Conservation (phyloP, 2,888 invertebrate species). For the Xylocampa areola region DNA sequence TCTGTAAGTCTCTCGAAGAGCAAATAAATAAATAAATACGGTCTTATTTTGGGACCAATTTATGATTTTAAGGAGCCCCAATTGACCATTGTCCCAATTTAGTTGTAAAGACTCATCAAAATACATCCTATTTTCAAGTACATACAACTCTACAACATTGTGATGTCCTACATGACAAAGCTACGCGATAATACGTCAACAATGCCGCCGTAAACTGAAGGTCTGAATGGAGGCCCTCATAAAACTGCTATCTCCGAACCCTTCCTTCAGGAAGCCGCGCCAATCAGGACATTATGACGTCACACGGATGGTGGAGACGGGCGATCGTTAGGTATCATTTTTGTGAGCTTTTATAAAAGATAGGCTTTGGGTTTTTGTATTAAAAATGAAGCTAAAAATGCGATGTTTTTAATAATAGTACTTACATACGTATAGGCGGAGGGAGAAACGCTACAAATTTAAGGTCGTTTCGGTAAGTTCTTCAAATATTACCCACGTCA, state of each 20-base stretch:
- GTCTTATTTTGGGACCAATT: too few species aligned
- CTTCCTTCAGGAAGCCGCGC: constrained; percentile 31
- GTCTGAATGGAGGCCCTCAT: constrained; percentile 26
- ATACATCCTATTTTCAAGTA: not conserved
- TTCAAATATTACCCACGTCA: too few species aligned
- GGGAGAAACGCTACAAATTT: too few species aligned
- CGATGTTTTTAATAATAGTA: too few species aligned
- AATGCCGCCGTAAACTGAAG: constrained; percentile 19
- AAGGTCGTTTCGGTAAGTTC: too few species aligned
- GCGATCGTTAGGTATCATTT: not conserved
- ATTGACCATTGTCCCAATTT: too few species aligned
- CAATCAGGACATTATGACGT: constrained; percentile 12
- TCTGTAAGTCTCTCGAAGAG: too few species aligned
- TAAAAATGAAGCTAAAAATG: too few species aligned
- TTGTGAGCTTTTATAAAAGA: not conserved
- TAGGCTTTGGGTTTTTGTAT: not conserved
- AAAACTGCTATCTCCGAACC: constrained; percentile 44
- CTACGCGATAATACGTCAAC: not conserved
- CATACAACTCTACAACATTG: not conserved
- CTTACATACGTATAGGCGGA: too few species aligned
- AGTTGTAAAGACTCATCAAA: too few species aligned
- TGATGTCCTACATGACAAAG: not conserved
- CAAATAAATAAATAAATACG: too few species aligned
- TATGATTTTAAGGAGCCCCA: too few species aligned
- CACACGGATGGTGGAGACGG: not conserved